A percentile compares a stretch with the other conserved stretches of the same genome.
phyloP scores from a whole-genome alignment of 1,140 invertebrate genomes.

The Augochlora pura region DNA sequence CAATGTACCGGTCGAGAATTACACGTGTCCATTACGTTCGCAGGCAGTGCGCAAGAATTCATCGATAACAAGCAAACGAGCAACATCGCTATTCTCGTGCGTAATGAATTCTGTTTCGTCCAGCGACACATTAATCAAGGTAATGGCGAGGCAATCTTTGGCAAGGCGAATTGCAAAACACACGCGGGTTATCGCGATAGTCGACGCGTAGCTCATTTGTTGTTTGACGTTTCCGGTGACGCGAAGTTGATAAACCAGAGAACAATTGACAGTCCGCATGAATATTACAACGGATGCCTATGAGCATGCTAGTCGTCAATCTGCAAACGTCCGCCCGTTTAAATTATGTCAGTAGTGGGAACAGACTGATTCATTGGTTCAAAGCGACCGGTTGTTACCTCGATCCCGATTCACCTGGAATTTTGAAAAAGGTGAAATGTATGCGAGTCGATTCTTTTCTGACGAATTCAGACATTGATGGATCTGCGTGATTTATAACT shows the following conservation, averaged over 20 bases:
- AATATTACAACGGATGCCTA: conserved; percentile 8
- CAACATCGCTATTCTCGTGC: background rate
- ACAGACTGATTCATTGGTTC: background rate
- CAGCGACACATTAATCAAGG: conserved; percentile 22
- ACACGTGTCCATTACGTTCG: background rate
- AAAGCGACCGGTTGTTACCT: background rate
- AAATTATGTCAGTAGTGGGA: background rate
- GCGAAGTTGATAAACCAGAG: conserved; percentile 7
- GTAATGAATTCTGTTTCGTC: conserved; percentile 17
- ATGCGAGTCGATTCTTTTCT: no score
- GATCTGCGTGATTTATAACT: no score
- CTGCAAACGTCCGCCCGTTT: background rate
- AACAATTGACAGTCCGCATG: conserved; percentile 25
- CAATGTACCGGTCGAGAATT: background rate
- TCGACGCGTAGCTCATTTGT: background rate
- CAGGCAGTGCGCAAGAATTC: background rate
- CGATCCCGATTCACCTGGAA: no score
- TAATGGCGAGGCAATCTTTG: conserved; percentile 8
- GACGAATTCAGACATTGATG: no score
- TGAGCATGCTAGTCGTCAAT: background rate
- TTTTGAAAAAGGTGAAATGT: no score
- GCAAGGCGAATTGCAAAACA: conserved; percentile 5
- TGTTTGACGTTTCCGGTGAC: conserved; percentile 30
- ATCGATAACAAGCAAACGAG: conserved; percentile 12
- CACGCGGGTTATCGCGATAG: background rate